phyloP scores from a whole-genome alignment of 2,797 vertebrate species.

The Chrysocyon brachyurus region DNA sequence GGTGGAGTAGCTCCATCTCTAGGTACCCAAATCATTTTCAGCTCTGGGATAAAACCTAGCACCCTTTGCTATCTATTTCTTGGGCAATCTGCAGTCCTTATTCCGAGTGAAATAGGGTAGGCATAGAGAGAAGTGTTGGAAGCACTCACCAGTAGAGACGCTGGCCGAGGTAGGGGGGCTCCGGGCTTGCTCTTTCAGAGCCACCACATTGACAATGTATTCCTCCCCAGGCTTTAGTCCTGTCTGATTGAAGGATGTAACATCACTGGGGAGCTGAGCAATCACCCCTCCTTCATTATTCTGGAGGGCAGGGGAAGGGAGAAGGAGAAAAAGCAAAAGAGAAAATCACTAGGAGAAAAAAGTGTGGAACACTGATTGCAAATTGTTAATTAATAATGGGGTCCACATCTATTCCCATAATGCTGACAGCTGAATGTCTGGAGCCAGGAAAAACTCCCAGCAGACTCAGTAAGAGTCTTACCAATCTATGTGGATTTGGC shows the following conservation, averaged over 20 bases:
- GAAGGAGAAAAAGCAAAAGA: conserved; percentile 23
- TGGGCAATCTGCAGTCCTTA: not conserved
- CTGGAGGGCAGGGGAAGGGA: conserved; percentile 84
- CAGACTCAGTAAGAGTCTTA: not conserved
- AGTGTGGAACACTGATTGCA: not conserved
- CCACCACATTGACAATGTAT: conserved; percentile 96
- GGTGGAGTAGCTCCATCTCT: not conserved
- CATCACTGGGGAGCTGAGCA: conserved; percentile 96
- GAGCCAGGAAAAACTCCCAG: not conserved
- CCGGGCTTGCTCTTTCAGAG: conserved; percentile 95
- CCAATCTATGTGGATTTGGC: not conserved
- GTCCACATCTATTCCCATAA: not conserved
- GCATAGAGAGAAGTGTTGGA: fast-evolving
- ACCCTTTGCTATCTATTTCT: not conserved
- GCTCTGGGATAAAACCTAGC: not conserved
- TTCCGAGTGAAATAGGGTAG: not conserved
- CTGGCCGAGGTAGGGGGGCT: conserved; percentile 94
- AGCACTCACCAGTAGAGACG: conserved; percentile 93
- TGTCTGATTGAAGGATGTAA: conserved; percentile 97
- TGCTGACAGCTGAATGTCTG: not conserved
- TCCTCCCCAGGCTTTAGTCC: conserved; percentile 97
- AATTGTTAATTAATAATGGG: not conserved
- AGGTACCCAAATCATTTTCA: not conserved
- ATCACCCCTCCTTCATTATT: conserved; percentile 98
- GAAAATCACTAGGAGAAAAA: conserved; percentile 5